Evolutionary conservation across 2,113 vertebrate species (phyloP).

Genomic region (Misgurnus anguillicaudatus): DNA sequence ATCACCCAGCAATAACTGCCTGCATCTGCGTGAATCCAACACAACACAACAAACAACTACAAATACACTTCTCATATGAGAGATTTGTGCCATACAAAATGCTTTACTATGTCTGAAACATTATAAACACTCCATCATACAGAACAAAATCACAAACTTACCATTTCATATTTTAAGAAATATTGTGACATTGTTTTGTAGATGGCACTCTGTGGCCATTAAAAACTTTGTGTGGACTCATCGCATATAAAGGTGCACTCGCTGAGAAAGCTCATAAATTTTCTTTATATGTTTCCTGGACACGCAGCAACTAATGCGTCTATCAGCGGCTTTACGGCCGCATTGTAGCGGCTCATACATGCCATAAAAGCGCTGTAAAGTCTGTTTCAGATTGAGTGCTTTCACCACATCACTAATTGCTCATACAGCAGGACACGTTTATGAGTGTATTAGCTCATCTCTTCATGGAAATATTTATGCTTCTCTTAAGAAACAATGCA

Average conservation of each 20-base stretch:
- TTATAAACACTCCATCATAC: no score
- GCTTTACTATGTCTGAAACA: no score
- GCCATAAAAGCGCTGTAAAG: constrained; percentile 69
- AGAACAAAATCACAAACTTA: background rate
- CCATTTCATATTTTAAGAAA: constrained; percentile 30
- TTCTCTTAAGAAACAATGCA: constrained; percentile 22
- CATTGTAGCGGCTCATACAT: constrained; percentile 67
- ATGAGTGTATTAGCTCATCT: constrained; percentile 13
- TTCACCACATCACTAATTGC: constrained; percentile 49
- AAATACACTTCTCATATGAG: no score
- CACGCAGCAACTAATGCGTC: constrained; percentile 76
- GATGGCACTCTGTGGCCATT: background rate
- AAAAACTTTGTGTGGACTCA: background rate
- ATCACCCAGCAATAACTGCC: constrained; percentile 24
- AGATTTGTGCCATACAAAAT: no score
- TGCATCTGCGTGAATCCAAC: no score
- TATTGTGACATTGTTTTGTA: constrained; percentile 29
- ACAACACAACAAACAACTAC: no score
- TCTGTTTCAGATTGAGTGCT: constrained; percentile 53
- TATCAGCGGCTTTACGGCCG: constrained; percentile 70
- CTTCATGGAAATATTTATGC: constrained; percentile 41
- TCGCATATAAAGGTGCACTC: constrained; percentile 70
- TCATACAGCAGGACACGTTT: constrained; percentile 24
- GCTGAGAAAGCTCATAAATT: constrained; percentile 78
- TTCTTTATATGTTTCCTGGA: constrained; percentile 76